A percentile compares a stretch with the other conserved stretches of the same genome.
Conservation (phyloP, 2,888 invertebrate genomes). For the Griposia aprilina region DNA sequence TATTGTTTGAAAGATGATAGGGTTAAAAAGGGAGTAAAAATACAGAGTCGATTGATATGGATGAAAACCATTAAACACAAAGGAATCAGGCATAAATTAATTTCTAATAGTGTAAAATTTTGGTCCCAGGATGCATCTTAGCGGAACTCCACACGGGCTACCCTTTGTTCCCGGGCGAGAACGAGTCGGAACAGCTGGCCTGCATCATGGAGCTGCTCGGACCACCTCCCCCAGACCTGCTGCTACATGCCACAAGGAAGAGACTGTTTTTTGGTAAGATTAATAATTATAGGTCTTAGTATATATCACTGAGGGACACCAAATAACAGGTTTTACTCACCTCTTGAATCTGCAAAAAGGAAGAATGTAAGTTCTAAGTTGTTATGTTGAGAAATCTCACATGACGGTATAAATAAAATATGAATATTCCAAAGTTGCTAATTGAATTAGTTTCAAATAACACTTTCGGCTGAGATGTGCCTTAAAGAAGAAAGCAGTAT, state of each 20-base stretch:
- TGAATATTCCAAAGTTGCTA: not conserved
- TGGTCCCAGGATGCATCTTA: conserved; percentile 95
- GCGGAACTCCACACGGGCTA: conserved; percentile 99
- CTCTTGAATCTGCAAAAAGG: not conserved
- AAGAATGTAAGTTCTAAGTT: not conserved
- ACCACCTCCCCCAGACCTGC: conserved; percentile 96
- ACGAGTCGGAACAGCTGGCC: conserved; percentile 98
- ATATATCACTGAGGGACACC: not conserved
- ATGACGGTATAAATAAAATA: not conserved
- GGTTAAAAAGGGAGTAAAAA: not conserved
- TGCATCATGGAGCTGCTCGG: conserved; percentile 99
- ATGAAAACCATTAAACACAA: no score
- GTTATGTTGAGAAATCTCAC: not conserved
- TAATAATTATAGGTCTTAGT: not conserved
- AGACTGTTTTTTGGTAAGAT: conserved; percentile 95
- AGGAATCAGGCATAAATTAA: no score
- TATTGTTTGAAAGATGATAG: not conserved
- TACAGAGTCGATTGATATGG: no score
- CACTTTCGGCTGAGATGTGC: not conserved
- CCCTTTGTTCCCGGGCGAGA: conserved; percentile 98
- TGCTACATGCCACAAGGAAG: conserved; percentile 95
- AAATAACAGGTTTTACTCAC: not conserved
- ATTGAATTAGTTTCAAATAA: not conserved
- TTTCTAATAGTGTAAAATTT: not conserved
- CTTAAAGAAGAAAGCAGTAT: not conserved